phyloP scores from a whole-genome alignment of 2,113 vertebrate species.

The Pantherophis guttatus region DNA sequence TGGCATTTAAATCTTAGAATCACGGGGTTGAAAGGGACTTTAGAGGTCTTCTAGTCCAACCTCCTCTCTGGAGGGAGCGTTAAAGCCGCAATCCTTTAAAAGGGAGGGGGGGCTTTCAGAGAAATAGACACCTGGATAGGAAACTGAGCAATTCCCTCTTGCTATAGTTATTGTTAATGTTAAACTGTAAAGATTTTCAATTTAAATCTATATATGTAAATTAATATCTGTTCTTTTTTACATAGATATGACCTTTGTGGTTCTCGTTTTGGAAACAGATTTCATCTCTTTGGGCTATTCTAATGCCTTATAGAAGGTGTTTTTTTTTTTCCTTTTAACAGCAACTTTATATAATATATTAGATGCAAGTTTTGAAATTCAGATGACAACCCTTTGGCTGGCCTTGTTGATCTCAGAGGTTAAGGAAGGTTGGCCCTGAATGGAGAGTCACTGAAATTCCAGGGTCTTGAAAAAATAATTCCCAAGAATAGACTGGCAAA shows the following conservation, averaged over 20 bases:
- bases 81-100: not conserved
- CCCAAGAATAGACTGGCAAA: not conserved
- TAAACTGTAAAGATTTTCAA: not conserved
- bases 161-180: not conserved
- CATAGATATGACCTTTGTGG: not conserved
- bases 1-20: not conserved
- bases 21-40: not conserved
- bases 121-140: not conserved
- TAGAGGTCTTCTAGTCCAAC: not conserved
- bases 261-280: not conserved
- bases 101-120: fast-evolving
- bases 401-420: not conserved
- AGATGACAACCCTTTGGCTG: not conserved
- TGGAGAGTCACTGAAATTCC: not conserved
- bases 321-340: not conserved
- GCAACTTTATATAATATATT: not conserved
- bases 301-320: not conserved
- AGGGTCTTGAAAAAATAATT: not conserved
- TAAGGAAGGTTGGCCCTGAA: not conserved
- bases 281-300: not conserved
- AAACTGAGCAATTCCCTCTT: not conserved
- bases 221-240: not conserved
- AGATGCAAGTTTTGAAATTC: not conserved
- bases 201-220: not conserved
- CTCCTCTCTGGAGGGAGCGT: not conserved